Base-by-base conservation (phyloP, 2,113 vertebrate genomes). In the Entosphenus tridentatus region DNA sequence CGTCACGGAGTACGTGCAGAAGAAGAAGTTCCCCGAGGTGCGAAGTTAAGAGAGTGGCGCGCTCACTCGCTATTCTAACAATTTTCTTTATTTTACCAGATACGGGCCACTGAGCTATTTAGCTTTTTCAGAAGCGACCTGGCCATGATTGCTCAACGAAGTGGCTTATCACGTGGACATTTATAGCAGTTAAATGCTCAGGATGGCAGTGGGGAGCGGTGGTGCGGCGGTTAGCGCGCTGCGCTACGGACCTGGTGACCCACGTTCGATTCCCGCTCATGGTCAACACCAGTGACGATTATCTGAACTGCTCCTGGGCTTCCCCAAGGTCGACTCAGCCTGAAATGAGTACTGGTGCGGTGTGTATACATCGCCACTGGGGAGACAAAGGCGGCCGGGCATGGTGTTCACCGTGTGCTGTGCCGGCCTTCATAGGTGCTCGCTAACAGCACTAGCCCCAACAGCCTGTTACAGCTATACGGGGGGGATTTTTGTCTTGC, bases 21-120 rank as follows among this genome's bases (percentile, higher is more conserved):
- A 82, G 78, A 98, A 96, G 78, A 98, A 96, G 77, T 89, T 80
- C 55, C 93, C 93, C 58, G 75, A 83, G 78, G 93, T 96, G 80
- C 76, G 76, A 57, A 39, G 39, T 39, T 5, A 39, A 39, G 39
- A 7, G 5, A 39, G 39, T 39, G 39, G 39, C 39, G 3, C 39
- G 39, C 39, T 39, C 39, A 39, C 39, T 39, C 6, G 39, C 39
- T 39, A 7, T 39, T 39, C 6, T 6, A 39, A 39, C 39, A 6
- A 39, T 5, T 39, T 39, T 39, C 39, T 39, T 39, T 39, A 39
- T 39, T 39, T 39, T 39, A 7, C 39, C 39, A 39, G 39, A 39
- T 39, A 39, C 5, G 39, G 39, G 5, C 39, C 39, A 39, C 10
- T 39, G 68, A n/a, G 55, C 10, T 55, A 69, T 55, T 1, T 69